phyloP scores from a whole-genome alignment of 2,797 vertebrate genomes.

The Pipistrellus pygmaeus region DNA sequence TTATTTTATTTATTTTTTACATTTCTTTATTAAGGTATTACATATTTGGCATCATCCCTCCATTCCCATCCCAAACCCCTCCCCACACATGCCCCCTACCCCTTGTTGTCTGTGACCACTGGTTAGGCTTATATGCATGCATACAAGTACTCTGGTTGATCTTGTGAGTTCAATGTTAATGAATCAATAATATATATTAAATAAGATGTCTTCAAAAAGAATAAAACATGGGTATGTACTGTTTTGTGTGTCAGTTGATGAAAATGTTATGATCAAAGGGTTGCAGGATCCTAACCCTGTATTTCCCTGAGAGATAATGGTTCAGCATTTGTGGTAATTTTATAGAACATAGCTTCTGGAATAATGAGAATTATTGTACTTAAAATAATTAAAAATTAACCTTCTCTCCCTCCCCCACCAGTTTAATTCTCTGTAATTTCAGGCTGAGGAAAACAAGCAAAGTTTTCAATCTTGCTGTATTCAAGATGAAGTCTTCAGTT shows the following conservation, averaged over 20 bases:
- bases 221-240: background rate
- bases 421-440: constrained; percentile 34
- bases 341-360: background rate
- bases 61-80: too few species aligned
- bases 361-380: constrained; percentile 17
- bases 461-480: constrained; percentile 14
- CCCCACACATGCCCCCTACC: too few species aligned
- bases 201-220: background rate
- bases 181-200: background rate
- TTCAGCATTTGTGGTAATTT: background rate
- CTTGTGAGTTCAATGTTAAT: background rate
- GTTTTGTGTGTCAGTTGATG: background rate
- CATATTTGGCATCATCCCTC: too few species aligned
- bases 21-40: too few species aligned
- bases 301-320: background rate
- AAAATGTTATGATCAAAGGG: constrained; percentile 24
- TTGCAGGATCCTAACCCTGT: background rate
- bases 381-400: constrained; percentile 45
- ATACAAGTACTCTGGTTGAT: too few species aligned
- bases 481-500: background rate
- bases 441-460: constrained; percentile 33
- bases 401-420: background rate
- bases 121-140: too few species aligned
- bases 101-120: too few species aligned
- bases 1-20: too few species aligned